Base-by-base conservation (phyloP, 2,113 vertebrate genomes). In the Vanacampus margaritifer region DNA sequence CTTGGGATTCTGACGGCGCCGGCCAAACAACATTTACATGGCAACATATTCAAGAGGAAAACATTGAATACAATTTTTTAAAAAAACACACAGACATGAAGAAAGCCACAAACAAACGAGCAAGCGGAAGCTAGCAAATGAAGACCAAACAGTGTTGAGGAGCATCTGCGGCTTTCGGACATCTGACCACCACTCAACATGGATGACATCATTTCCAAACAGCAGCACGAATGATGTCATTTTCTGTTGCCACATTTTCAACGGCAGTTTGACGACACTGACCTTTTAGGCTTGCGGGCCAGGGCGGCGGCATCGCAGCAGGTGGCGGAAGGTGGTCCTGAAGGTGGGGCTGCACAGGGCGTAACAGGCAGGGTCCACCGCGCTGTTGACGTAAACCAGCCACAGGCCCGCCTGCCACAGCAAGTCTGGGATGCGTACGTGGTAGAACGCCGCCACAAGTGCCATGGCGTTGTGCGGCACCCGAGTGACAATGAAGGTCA, bases 351-450 rank as follows among this genome's bases (percentile, higher is more conserved):
- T 98, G 86, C 96, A 98, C 57, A 98, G 94, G 0, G 96, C 95
- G 0, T 98, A 98, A 90, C 95, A 98, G 81, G 89, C 93, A 0
- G 96, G 96, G 87, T 98, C 98, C 88, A 97, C 90, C 81, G 95
- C 92, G 85, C 95, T 98, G 92, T 98, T 98, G 87, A 98, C 82
- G 0, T 98, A 98, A 77, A 95, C 95, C 78, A 98, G 92, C 95
- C 96, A 98, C 88, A 94, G 96, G 37, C 96, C 95, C 0, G 93
- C 88, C 61, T 74, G 91, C 95, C 96, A 98, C 71, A 95, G 88
- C 0, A 88, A 85, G 2, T 92, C 82, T 0, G 95, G 94, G n/a
- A 98, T 79, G 0, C 94, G 93, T 53, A 85, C 84, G 51, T 90
- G 89, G 10, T 94, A 94, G 89, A 97, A 96, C 70, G 96, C 92